phyloP scores from a whole-genome alignment of 37 sponge, comb jelly and placozoan species.

The Axinella damicornis region DNA sequence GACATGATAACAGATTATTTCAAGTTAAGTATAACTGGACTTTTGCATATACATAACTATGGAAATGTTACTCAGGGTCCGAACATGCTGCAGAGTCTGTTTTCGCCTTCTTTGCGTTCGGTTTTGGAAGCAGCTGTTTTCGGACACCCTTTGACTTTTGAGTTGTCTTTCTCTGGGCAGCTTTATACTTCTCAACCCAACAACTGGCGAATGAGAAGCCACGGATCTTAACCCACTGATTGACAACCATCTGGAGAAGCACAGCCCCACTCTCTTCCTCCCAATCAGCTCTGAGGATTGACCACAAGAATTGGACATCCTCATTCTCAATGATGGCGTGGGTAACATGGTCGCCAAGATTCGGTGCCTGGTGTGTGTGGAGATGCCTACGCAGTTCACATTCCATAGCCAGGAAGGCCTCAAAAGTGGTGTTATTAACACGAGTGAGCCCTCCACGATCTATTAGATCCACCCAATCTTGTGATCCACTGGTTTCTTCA shows the following conservation, averaged over 20 bases:
- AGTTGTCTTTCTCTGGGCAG: constrained; percentile 18
- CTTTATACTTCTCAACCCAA: constrained; percentile 45
- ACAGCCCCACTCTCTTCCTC: constrained; percentile 6
- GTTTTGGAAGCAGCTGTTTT: constrained; percentile 9
- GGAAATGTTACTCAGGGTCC: no score
- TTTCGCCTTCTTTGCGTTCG: neutral
- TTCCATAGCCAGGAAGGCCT: constrained; percentile 34
- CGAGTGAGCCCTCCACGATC: constrained; percentile 34
- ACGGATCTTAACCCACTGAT: constrained; percentile 20
- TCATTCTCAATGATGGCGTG: constrained; percentile 1
- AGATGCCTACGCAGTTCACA: constrained; percentile 14
- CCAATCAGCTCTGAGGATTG: constrained; percentile 15
- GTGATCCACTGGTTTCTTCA: constrained; percentile 6
- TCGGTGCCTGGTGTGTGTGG: neutral
- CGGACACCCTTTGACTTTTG: constrained; percentile 42
- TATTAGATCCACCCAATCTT: constrained; percentile 29
- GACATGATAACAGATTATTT: no score
- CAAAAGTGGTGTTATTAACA: constrained; percentile 21
- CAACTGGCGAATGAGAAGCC: constrained; percentile 40
- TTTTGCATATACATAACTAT: no score
- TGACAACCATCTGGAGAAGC: constrained; percentile 5
- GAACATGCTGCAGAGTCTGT: neutral
- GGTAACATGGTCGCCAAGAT: constrained; percentile 6
- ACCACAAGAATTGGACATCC: constrained; percentile 26
- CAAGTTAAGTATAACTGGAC: no score